phyloP scores from a whole-genome alignment of 2,888 invertebrate genomes.

The Vanessa cardui region DNA sequence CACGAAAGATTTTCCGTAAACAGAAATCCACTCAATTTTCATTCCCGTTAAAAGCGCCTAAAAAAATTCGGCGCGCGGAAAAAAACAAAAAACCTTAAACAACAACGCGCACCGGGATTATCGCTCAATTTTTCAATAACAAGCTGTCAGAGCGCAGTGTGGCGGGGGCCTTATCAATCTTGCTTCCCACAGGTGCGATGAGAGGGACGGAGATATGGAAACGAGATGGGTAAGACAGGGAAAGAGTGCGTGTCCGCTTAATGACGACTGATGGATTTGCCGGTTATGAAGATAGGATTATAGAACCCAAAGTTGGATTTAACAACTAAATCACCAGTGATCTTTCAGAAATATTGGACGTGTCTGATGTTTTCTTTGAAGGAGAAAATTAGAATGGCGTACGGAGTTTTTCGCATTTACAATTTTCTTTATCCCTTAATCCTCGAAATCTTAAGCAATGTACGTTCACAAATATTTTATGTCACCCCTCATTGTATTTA shows the following conservation, averaged over 20 bases:
- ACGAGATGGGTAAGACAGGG: slow-evolving; percentile 32
- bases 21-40: slow-evolving; percentile 44
- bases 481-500: slow-evolving; percentile 34
- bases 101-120: slow-evolving; percentile 66
- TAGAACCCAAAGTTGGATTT: slow-evolving; percentile 59
- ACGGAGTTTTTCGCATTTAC: slow-evolving; percentile 32
- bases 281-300: slow-evolving; percentile 73
- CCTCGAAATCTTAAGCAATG: slow-evolving; percentile 33
- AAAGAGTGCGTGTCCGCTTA: slow-evolving; percentile 62
- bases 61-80: slow-evolving; percentile 38
- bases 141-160: slow-evolving; percentile 67
- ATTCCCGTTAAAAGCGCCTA: slow-evolving; percentile 44
- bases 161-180: slow-evolving; percentile 71
- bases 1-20: slow-evolving; percentile 27
- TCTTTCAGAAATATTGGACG: slow-evolving; percentile 48
- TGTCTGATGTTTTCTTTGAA: slow-evolving; percentile 44
- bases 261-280: slow-evolving; percentile 77
- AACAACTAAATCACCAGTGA: slow-evolving; percentile 61
- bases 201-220: slow-evolving; percentile 33
- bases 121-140: slow-evolving; percentile 80
- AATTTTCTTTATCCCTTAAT: slow-evolving; percentile 33
- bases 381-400: slow-evolving; percentile 48
- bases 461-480: slow-evolving; percentile 33
- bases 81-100: slow-evolving; percentile 61
- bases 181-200: slow-evolving; percentile 64